A percentile compares a stretch with the other conserved stretches of the same genome.
Conservation (phyloP, 1,140 invertebrate species). For the Saxidomus purpurata region DNA sequence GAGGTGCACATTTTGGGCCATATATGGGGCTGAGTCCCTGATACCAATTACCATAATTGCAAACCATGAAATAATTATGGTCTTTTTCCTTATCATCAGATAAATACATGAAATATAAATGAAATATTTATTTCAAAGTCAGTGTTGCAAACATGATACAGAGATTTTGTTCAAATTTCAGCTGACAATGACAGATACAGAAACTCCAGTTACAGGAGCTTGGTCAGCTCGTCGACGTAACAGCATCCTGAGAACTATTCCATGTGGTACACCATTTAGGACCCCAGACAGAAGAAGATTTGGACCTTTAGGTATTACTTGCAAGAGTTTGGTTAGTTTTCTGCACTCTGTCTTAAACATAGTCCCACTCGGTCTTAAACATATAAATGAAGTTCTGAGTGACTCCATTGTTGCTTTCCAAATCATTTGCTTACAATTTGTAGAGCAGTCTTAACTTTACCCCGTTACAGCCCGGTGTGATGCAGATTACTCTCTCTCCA, state of each 20-base stretch:
- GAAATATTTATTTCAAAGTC: too few species aligned
- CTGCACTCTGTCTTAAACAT: not conserved
- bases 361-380: not conserved
- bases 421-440: not conserved
- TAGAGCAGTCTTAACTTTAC: not conserved
- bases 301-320: constrained; percentile 51
- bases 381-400: not conserved
- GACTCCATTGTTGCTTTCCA: not conserved
- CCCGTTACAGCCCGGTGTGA: too few species aligned
- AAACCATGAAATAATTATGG: too few species aligned
- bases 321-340: not conserved
- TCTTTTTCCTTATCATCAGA: too few species aligned
- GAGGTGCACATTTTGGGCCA: too few species aligned
- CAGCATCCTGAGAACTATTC: constrained; percentile 21
- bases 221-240: not conserved
- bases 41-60: too few species aligned
- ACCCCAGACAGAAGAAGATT: constrained; percentile 47
- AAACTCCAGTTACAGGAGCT: not conserved
- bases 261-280: constrained; percentile 49
- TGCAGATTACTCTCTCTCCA: too few species aligned
- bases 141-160: not conserved
- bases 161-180: not conserved
- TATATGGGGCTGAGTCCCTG: too few species aligned
- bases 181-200: not conserved
- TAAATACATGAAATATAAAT: too few species aligned